Evolutionary conservation across 1,140 invertebrate genomes (phyloP).

Genomic region (Hypsibius dujardini): DNA sequence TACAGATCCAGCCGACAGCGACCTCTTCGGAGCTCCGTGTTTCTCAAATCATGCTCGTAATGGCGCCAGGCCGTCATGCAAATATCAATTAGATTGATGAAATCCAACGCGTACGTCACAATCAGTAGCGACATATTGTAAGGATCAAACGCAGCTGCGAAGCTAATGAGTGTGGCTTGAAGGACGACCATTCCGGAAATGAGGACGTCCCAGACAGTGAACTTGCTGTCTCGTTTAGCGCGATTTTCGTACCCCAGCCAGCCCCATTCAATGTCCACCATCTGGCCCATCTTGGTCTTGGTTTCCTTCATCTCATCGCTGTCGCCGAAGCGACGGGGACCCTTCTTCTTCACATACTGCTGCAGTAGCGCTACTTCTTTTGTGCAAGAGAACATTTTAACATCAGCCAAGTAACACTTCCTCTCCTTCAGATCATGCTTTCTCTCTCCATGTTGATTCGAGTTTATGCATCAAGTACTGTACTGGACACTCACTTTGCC

Average conservation of each 20-base stretch:
- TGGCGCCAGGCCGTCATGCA: not conserved
- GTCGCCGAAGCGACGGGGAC: too few relatives aligned
- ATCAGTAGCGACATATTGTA: not conserved
- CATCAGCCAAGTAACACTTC: too few relatives aligned
- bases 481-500: too few relatives aligned
- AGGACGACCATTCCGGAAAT: not conserved
- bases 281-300: conserved; percentile 3
- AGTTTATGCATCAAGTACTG: too few relatives aligned
- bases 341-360: too few relatives aligned
- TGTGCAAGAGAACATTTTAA: too few relatives aligned
- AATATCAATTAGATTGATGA: not conserved
- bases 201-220: not conserved
- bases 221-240: not conserved
- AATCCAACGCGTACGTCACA: not conserved
- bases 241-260: not conserved
- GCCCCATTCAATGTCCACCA: not conserved
- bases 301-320: not conserved
- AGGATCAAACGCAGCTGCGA: not conserved
- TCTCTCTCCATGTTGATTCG: too few relatives aligned
- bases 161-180: not conserved
- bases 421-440: too few relatives aligned
- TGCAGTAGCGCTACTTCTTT: too few relatives aligned
- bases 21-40: not conserved
- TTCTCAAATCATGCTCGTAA: not conserved
- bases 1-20: not conserved